Evolutionary conservation across 2,113 vertebrate genomes (phyloP).

Genomic region (Saccopteryx leptura): DNA sequence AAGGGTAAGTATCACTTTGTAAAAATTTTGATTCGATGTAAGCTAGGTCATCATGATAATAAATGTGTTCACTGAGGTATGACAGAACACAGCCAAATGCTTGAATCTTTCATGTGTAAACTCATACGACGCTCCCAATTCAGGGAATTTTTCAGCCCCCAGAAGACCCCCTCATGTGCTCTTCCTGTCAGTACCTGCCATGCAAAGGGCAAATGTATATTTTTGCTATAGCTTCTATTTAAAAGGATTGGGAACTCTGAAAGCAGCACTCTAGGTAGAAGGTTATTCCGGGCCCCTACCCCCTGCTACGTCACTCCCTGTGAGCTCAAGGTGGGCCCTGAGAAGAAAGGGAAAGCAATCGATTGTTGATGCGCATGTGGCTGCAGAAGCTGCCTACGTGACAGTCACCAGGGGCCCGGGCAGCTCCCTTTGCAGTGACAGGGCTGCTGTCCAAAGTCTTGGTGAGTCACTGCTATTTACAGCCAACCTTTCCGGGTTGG

Average conservation of each 20-base stretch:
- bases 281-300: not conserved
- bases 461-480: constrained; percentile 78
- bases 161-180: not conserved
- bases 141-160: not conserved
- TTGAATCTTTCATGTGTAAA: not conserved
- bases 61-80: not conserved
- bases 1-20: not conserved
- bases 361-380: not conserved
- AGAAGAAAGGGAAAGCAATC: not conserved
- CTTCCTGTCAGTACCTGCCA: not conserved
- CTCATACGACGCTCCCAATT: not conserved
- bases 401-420: not conserved
- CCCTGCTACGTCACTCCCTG: not conserved
- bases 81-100: not conserved
- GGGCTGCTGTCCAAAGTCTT: constrained; percentile 60
- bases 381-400: constrained; percentile 31
- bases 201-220: not conserved
- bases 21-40: not conserved
- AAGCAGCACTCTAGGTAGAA: not conserved
- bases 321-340: not conserved
- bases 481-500: constrained; percentile 73
- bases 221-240: not conserved
- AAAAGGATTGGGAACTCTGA: not conserved
- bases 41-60: not conserved
- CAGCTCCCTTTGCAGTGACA: constrained; percentile 41